Percentiles rank a stretch among this genome's conserved stretches.
Evolutionary conservation across 2,888 invertebrate species (phyloP).

Genomic region (Andrena bicolor): DNA sequence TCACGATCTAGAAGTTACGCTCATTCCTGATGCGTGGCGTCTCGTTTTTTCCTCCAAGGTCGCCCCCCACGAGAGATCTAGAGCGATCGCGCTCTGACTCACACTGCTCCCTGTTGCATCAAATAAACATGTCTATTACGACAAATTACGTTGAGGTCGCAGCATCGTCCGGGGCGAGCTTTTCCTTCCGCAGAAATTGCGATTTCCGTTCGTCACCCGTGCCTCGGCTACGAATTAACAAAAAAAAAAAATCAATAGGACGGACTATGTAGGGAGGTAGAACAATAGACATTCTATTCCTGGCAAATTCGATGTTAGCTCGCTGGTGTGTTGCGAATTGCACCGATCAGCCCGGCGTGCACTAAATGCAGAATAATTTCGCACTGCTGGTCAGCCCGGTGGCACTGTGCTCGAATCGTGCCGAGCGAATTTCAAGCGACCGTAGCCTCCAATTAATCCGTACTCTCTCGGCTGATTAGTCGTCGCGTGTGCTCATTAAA

Average conservation of each 20-base stretch:
- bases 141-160: slow-evolving; percentile 61
- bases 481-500: neutral
- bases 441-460: neutral
- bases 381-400: no score
- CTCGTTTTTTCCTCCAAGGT: slow-evolving; percentile 57
- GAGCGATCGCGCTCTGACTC: slow-evolving; percentile 63
- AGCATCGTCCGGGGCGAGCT: slow-evolving; percentile 24
- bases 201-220: slow-evolving; percentile 20
- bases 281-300: no score
- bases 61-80: slow-evolving; percentile 56
- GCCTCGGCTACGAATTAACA: neutral
- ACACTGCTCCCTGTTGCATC: slow-evolving; percentile 50
- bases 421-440: neutral
- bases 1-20: slow-evolving; percentile 28
- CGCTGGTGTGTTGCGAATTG: no score
- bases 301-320: no score
- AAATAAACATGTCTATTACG: slow-evolving; percentile 59
- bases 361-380: no score
- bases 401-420: neutral
- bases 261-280: no score
- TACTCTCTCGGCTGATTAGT: slow-evolving; percentile 2
- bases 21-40: slow-evolving; percentile 11
- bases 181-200: slow-evolving; percentile 36
- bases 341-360: no score
- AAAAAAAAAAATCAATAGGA: no score